These are phyloP conservation scores for Oxycera nigricornis DNA, from an alignment of 2,888 invertebrate species.

Conservation along the genomic window DNA sequence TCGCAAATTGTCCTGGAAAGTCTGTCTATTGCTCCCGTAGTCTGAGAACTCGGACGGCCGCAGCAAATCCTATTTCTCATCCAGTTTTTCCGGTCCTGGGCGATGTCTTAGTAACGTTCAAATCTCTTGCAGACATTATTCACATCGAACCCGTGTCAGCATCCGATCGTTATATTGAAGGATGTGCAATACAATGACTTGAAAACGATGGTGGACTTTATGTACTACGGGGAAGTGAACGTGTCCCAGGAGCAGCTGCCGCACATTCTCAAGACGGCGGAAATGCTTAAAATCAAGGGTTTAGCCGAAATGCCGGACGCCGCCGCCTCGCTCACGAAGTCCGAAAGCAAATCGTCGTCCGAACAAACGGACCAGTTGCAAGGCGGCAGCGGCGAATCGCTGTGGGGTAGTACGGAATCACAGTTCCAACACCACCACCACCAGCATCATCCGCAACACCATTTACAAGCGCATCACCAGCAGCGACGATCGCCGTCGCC, in stretches of 20 bases:
- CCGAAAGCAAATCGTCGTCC: constrained; percentile 68
- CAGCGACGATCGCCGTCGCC: constrained; percentile 69
- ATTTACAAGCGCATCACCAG: constrained; percentile 65
- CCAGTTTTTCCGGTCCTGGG: too few relatives aligned
- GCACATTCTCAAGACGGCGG: constrained; percentile 80
- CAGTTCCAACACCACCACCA: constrained; percentile 67
- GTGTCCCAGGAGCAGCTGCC: constrained; percentile 88
- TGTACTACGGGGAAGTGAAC: constrained; percentile 93
- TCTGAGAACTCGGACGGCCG: too few relatives aligned
- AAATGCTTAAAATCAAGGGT: constrained; percentile 87
- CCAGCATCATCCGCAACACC: constrained; percentile 68
- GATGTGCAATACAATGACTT: constrained; percentile 87
- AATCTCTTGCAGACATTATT: constrained; percentile 71
- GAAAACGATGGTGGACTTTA: constrained; percentile 88
- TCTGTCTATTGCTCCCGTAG: too few relatives aligned
- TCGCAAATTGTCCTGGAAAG: too few relatives aligned
- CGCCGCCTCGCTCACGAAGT: constrained; percentile 75
- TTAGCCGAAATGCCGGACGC: constrained; percentile 86
- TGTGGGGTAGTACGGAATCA: constrained; percentile 64
- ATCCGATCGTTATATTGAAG: constrained; percentile 88
- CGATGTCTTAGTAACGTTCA: too few relatives aligned
- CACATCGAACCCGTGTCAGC: constrained; percentile 84
- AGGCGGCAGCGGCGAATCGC: constrained; percentile 63
- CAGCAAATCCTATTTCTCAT: too few relatives aligned
- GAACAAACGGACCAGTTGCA: constrained; percentile 64